Percentiles rank a stretch among this genome's conserved stretches.
Conservation (phyloP, 2,888 invertebrate species). For the Nymphalis polychloros region DNA sequence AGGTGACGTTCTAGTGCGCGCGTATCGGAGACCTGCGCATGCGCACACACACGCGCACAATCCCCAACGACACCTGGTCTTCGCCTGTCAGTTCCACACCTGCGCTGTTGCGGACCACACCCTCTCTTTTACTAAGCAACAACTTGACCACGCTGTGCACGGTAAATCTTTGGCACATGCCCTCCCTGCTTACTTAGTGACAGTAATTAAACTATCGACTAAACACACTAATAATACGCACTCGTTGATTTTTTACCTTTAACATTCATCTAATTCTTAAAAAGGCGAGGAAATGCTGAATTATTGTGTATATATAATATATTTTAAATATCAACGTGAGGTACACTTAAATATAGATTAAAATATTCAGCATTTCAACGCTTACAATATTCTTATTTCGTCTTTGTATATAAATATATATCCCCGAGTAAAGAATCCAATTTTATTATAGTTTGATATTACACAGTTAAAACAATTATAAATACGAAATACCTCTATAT, state of each 20-base stretch:
- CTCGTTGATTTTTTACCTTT: slow-evolving; percentile 1
- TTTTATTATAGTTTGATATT: too few relatives aligned
- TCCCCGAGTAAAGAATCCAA: background rate
- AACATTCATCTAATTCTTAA: background rate
- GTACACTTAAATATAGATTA: too few relatives aligned
- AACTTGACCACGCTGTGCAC: slow-evolving; percentile 92
- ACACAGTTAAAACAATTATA: too few relatives aligned
- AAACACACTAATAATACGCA: slow-evolving; percentile 8
- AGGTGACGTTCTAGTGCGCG: slow-evolving; percentile 95
- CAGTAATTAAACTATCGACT: background rate
- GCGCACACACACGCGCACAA: slow-evolving; percentile 46
- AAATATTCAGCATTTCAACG: background rate
- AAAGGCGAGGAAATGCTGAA: background rate
- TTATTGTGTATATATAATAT: background rate
- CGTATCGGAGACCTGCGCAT: slow-evolving; percentile 87
- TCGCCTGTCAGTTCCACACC: slow-evolving; percentile 96
- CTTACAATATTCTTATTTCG: background rate
- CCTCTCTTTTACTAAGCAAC: slow-evolving; percentile 91
- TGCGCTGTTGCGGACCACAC: slow-evolving; percentile 94
- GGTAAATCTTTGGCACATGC: slow-evolving; percentile 74
- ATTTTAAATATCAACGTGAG: too few relatives aligned
- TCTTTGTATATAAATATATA: background rate
- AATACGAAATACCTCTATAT: too few relatives aligned
- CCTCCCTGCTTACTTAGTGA: slow-evolving; percentile 21
- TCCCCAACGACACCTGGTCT: slow-evolving; percentile 84